These are phyloP conservation scores for Diabrotica virgifera DNA, from an alignment of 1,140 invertebrate genomes.

Conservation along the genomic window DNA sequence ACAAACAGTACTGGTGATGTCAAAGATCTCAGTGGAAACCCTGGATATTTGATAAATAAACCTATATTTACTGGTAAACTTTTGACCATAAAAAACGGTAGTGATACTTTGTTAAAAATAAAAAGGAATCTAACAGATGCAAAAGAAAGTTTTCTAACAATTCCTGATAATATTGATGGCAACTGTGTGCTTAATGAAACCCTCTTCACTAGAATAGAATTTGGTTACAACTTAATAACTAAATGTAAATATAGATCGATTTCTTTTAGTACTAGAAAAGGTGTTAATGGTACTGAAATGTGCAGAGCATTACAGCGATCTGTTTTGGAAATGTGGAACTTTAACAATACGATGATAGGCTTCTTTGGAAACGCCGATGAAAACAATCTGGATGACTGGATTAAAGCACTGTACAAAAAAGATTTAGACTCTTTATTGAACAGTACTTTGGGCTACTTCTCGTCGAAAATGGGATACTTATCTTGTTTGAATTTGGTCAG, in stretches of 20 bases:
- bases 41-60: conserved; percentile 62
- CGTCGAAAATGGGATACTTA: conserved; percentile 47
- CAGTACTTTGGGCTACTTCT: conserved; percentile 47
- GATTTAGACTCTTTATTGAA: conserved; percentile 42
- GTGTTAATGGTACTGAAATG: conserved; percentile 45
- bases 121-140: conserved; percentile 15
- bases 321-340: conserved; percentile 46
- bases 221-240: conserved; percentile 53
- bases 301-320: conserved; percentile 52
- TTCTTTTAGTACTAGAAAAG: conserved; percentile 34
- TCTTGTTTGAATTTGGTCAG: conserved; percentile 28
- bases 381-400: conserved; percentile 54
- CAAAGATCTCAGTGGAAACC: conserved; percentile 61
- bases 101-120: conserved; percentile 15
- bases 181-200: conserved; percentile 47
- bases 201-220: conserved; percentile 45
- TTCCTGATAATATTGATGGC: conserved; percentile 48
- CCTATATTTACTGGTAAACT: conserved; percentile 58
- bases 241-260: conserved; percentile 45
- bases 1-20: conserved; percentile 41
- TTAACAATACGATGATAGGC: conserved; percentile 47
- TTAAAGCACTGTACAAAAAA: conserved; percentile 50
- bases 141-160: conserved; percentile 47
- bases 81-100: conserved; percentile 27
- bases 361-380: conserved; percentile 58